Evolutionary conservation across 2,888 invertebrate genomes (phyloP).

Genomic region (Tinea trinotella): DNA sequence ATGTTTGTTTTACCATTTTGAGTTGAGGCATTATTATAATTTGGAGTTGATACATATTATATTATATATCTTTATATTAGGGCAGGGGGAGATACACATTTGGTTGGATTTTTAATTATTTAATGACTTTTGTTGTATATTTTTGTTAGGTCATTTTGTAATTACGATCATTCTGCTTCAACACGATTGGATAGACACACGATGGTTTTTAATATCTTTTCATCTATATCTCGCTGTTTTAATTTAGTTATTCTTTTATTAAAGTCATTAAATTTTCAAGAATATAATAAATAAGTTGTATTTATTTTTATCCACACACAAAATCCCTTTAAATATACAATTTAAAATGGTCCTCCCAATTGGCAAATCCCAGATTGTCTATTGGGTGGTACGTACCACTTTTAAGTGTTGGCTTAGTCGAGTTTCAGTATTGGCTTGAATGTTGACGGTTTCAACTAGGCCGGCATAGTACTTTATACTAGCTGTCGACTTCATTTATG

Average conservation of each 20-base stretch:
- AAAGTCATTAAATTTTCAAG: conserved; percentile 73
- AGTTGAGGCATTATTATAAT: neutral
- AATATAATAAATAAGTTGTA: conserved; percentile 34
- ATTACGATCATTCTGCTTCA: conserved; percentile 66
- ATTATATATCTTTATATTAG: neutral
- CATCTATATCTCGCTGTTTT: conserved; percentile 71
- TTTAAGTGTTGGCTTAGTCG: too few relatives aligned
- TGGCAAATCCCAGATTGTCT: too few relatives aligned
- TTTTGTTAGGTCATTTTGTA: conserved; percentile 74
- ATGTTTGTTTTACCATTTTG: conserved; percentile 38
- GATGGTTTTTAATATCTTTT: conserved; percentile 29
- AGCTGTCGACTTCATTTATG: too few relatives aligned
- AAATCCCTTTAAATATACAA: conserved; percentile 29
- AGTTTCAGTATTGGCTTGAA: neutral
- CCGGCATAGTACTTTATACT: too few relatives aligned
- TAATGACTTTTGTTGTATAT: conserved; percentile 74
- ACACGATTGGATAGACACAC: conserved; percentile 29
- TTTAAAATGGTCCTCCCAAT: too few relatives aligned
- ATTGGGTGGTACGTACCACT: too few relatives aligned
- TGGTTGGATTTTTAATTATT: conserved; percentile 68
- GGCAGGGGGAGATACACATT: conserved; percentile 30
- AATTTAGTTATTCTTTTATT: conserved; percentile 73
- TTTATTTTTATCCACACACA: conserved; percentile 34
- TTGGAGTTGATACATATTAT: too few relatives aligned
- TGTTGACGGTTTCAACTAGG: too few relatives aligned